These are phyloP conservation scores for Leucophenga maculata DNA, from an alignment of 2,888 invertebrate species.

Conservation along the genomic window DNA sequence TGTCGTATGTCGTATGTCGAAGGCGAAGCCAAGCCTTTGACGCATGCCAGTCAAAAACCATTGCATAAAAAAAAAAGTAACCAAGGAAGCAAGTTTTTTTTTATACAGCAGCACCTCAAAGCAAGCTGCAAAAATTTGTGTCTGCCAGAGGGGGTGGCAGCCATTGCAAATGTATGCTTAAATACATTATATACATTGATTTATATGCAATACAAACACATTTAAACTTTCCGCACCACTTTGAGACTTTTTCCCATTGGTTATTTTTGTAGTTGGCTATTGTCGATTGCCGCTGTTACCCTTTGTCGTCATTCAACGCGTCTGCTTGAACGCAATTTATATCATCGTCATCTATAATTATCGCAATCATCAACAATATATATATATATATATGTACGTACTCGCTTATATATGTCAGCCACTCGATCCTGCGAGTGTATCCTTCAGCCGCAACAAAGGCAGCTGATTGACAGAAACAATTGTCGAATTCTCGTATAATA, in stretches of 20 bases:
- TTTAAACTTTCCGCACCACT: background rate
- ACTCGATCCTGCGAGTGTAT: constrained; percentile 43
- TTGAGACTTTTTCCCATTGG: constrained; percentile 23
- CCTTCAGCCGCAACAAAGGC: constrained; percentile 63
- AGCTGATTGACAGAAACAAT: constrained; percentile 65
- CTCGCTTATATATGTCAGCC: background rate
- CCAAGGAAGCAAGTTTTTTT: background rate
- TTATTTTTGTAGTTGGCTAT: constrained; percentile 4
- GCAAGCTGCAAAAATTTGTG: background rate
- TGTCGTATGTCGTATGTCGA: background rate
- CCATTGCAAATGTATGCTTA: constrained; percentile 8
- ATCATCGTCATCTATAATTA: background rate
- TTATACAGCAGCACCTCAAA: background rate
- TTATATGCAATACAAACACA: background rate
- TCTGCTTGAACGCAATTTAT: constrained; percentile 2
- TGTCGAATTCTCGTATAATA: constrained; percentile 35
- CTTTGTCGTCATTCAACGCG: background rate
- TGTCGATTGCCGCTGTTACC: background rate
- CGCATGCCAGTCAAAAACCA: background rate
- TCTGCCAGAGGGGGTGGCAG: background rate
- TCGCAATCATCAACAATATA: background rate
- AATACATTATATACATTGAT: background rate
- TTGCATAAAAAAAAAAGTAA: background rate
- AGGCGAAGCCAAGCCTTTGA: background rate
- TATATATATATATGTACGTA: too few species aligned